Conservation (phyloP, 2,797 vertebrate genomes). For the Astyanax mexicanus region DNA sequence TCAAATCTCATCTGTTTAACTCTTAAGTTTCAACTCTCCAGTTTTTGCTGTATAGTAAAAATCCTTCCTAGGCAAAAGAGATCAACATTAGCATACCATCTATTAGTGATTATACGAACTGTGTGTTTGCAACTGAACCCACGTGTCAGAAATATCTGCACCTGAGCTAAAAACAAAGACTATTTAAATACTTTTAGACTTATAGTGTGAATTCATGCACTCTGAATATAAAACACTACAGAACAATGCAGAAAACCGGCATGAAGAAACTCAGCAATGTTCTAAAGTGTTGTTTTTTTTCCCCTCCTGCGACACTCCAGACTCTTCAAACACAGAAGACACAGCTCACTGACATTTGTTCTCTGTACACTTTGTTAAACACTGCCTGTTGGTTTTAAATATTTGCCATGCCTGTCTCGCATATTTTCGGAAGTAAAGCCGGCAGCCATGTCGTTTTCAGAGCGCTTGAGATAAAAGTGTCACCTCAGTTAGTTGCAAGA, state of each 20-base stretch:
- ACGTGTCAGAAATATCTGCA: too few relatives aligned
- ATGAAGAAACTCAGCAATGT: background rate
- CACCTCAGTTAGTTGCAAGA: slow-evolving; percentile 22
- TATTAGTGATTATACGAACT: too few relatives aligned
- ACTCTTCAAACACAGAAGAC: slow-evolving; percentile 6
- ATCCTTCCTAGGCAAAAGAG: too few relatives aligned
- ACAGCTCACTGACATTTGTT: slow-evolving; percentile 37
- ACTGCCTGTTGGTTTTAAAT: slow-evolving; percentile 34
- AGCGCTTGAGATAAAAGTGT: background rate
- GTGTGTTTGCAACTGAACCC: too few relatives aligned
- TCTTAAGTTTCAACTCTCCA: too few relatives aligned
- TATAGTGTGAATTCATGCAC: too few relatives aligned
- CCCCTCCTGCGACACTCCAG: background rate
- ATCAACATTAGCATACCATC: too few relatives aligned
- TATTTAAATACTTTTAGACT: too few relatives aligned
- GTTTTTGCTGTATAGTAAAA: too few relatives aligned
- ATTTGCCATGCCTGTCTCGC: slow-evolving; percentile 34
- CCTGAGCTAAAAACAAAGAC: too few relatives aligned
- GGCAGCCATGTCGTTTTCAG: background rate
- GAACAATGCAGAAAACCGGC: background rate
- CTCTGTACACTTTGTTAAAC: slow-evolving; percentile 33
- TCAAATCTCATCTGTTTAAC: too few relatives aligned
- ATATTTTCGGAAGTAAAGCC: slow-evolving; percentile 23
- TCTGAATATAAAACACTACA: background rate
- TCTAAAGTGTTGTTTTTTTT: background rate